These are phyloP conservation scores for Steinernema carpocapsae DNA, from an alignment of 2,888 invertebrate genomes.

Conservation along the genomic window DNA sequence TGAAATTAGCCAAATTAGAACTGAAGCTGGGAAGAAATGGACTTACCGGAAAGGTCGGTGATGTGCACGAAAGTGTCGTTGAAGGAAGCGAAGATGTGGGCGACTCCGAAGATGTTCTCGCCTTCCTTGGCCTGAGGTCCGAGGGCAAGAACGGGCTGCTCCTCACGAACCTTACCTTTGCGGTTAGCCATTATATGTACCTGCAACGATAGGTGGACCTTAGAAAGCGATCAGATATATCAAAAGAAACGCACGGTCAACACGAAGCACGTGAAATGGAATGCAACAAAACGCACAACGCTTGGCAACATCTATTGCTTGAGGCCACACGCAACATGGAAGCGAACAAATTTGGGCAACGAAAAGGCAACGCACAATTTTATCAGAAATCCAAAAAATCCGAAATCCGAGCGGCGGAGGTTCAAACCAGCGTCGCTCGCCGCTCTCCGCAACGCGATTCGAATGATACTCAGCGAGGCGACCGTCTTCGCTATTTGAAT, in stretches of 20 bases:
- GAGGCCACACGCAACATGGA: background rate
- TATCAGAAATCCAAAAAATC: background rate
- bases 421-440: no score
- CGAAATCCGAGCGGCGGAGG: no score
- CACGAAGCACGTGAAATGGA: background rate
- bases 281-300: background rate
- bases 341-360: no score
- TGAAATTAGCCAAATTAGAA: slow-evolving; percentile 31
- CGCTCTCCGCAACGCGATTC: background rate
- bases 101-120: slow-evolving; percentile 96
- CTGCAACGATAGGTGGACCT: background rate
- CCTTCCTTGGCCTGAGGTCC: slow-evolving; percentile 73
- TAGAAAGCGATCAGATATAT: background rate
- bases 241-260: background rate
- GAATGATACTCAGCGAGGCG: slow-evolving; percentile 5
- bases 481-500: slow-evolving; percentile 7
- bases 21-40: background rate
- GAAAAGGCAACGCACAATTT: no score
- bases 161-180: slow-evolving; percentile 94
- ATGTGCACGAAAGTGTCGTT: slow-evolving; percentile 99
- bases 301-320: background rate
- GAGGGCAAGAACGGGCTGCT: slow-evolving; percentile 80
- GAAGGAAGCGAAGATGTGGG: slow-evolving; percentile 99
- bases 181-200: slow-evolving; percentile 71
- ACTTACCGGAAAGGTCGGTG: slow-evolving; percentile 91